Conservation (phyloP, 2,797 vertebrate species). For the Morelia viridis region DNA sequence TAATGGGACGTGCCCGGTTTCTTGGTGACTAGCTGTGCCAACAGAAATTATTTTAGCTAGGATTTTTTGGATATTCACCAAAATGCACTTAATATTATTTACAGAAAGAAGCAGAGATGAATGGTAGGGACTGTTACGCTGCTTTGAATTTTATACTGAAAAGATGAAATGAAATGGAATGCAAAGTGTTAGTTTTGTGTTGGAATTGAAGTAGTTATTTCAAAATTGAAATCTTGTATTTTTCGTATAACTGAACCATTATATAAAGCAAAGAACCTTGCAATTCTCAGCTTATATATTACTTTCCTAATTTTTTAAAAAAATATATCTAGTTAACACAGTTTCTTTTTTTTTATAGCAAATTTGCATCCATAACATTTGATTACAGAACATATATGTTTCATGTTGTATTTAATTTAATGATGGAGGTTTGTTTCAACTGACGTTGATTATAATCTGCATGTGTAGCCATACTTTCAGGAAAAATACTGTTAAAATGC, state of each 20-base stretch:
- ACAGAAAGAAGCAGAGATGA: constrained; percentile 55
- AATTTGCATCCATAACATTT: constrained; percentile 46
- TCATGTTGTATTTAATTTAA: constrained; percentile 51
- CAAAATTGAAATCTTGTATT: constrained; percentile 49
- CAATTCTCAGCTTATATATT: constrained; percentile 50
- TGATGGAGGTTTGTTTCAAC: constrained; percentile 56
- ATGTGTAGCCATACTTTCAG: constrained; percentile 54
- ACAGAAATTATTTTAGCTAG: constrained; percentile 59
- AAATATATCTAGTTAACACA: constrained; percentile 53
- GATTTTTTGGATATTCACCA: constrained; percentile 47
- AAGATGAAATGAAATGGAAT: constrained; percentile 53
- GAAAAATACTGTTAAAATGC: constrained; percentile 52
- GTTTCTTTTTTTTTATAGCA: constrained; percentile 54
- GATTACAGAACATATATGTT: constrained; percentile 39
- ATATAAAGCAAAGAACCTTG: constrained; percentile 30
- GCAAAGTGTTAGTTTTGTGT: constrained; percentile 49
- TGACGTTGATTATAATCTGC: constrained; percentile 60
- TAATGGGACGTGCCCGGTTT: constrained; percentile 61
- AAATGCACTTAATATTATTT: constrained; percentile 58
- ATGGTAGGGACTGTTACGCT: constrained; percentile 47
- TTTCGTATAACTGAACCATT: constrained; percentile 46
- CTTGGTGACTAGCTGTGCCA: constrained; percentile 62
- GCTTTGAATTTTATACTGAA: constrained; percentile 47
- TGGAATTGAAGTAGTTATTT: constrained; percentile 48
- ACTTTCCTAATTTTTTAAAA: constrained; percentile 32